Evolutionary conservation across 2,888 invertebrate genomes (phyloP).

Genomic region (Blomia tropicalis): DNA sequence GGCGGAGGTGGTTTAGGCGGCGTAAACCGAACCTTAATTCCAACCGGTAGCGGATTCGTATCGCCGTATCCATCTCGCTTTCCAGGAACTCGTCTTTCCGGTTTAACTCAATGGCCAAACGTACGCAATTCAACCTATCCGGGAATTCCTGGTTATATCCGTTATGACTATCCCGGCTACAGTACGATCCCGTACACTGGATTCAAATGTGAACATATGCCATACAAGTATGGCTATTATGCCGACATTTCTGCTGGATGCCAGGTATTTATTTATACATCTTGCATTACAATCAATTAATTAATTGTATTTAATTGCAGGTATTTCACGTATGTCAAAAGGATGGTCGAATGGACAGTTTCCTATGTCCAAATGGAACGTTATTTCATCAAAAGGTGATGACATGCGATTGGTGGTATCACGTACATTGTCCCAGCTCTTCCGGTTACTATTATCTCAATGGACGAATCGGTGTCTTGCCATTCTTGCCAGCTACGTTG

Average conservation of each 20-base stretch:
- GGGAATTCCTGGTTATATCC: constrained; percentile 18
- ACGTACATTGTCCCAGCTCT: constrained; percentile 18
- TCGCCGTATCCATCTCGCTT: neutral
- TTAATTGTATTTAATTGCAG: constrained; percentile 4
- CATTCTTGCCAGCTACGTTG: constrained; percentile 16
- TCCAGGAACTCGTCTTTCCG: neutral
- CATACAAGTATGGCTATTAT: constrained; percentile 24
- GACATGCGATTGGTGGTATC: constrained; percentile 25
- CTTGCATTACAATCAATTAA: neutral
- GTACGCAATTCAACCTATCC: constrained; percentile 20
- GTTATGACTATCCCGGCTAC: constrained; percentile 23
- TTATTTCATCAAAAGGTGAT: constrained; percentile 24
- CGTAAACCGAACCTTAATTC: neutral
- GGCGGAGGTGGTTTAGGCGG: constrained; percentile 1
- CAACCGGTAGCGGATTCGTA: neutral
- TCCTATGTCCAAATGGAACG: constrained; percentile 25
- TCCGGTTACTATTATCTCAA: constrained; percentile 19
- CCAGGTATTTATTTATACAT: constrained; percentile 25
- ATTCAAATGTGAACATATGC: constrained; percentile 20
- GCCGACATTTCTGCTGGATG: constrained; percentile 22
- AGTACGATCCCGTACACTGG: constrained; percentile 24
- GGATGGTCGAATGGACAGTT: constrained; percentile 24
- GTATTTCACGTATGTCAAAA: constrained; percentile 24
- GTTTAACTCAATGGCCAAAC: constrained; percentile 7
- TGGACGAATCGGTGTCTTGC: constrained; percentile 21